phyloP scores from a whole-genome alignment of 2,797 vertebrate genomes.

The Cheirogaleus major region DNA sequence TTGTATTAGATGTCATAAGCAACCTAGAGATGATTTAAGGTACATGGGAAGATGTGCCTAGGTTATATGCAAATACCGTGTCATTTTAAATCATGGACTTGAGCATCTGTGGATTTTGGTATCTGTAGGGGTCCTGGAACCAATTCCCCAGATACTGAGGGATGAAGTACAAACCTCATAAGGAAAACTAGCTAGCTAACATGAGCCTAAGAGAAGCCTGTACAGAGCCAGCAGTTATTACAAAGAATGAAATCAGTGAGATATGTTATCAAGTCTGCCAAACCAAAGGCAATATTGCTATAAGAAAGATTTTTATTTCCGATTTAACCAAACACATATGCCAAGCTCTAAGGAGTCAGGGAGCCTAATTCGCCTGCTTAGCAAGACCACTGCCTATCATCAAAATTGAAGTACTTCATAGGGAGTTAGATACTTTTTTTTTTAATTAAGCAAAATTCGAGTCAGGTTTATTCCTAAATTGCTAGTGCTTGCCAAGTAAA shows the following conservation, averaged over 20 bases:
- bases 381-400: conserved; percentile 40
- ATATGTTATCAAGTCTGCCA: conserved; percentile 50
- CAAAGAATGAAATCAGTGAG: conserved; percentile 37
- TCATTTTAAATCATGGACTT: neutral
- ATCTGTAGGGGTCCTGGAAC: neutral
- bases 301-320: conserved; percentile 63
- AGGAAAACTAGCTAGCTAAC: neutral
- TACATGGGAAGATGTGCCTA: neutral
- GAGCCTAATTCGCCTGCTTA: conserved; percentile 47
- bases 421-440: neutral
- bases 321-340: conserved; percentile 38
- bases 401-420: conserved; percentile 13
- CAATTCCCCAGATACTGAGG: neutral
- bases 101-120: neutral
- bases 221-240: neutral
- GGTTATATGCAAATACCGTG: neutral
- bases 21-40: neutral
- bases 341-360: conserved; percentile 3
- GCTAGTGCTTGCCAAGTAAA: neutral
- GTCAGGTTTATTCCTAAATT: neutral
- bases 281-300: conserved; percentile 68
- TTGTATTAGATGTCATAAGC: neutral
- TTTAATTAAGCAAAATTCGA: neutral
- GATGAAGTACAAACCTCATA: neutral
- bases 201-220: neutral